Conservation (phyloP, 2,888 invertebrate genomes). For the Laspeyria flexula region DNA sequence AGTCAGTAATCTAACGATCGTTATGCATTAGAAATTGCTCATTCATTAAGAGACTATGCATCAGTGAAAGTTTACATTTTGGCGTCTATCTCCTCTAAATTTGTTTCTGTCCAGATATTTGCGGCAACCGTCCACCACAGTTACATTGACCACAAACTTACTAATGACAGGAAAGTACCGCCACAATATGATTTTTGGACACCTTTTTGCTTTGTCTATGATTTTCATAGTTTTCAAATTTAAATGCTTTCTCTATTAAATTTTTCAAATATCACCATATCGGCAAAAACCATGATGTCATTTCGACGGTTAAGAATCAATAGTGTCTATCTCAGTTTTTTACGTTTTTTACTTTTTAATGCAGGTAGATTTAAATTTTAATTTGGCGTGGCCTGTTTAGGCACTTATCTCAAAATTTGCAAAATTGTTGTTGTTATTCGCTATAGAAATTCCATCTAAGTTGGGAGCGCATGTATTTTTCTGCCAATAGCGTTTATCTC, state of each 20-base stretch:
- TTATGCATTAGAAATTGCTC: constrained; percentile 62
- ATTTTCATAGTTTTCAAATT: constrained; percentile 45
- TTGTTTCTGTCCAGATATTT: constrained; percentile 66
- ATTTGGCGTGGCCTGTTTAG: no score
- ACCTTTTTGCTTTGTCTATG: constrained; percentile 53
- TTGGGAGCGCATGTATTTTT: no score
- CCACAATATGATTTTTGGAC: constrained; percentile 55
- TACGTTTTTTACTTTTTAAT: no score
- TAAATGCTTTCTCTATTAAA: constrained; percentile 38
- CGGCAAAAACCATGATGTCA: constrained; percentile 25
- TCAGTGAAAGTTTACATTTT: constrained; percentile 73
- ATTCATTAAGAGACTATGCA: constrained; percentile 66
- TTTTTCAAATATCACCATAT: constrained; percentile 33
- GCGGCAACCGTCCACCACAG: constrained; percentile 55
- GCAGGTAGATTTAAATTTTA: no score
- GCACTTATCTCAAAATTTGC: no score
- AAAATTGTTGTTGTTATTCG: no score
- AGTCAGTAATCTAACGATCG: constrained; percentile 56
- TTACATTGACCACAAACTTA: constrained; percentile 65
- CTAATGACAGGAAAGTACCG: constrained; percentile 78
- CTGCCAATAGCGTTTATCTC: no score
- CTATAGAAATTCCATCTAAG: no score
- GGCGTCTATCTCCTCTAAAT: constrained; percentile 65
- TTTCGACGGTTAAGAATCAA: no score
- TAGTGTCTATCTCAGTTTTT: no score